Percentiles rank a stretch among this genome's conserved stretches.
Conservation (phyloP, 2,888 invertebrate genomes). For the Cataglyphis rosenhaueri region DNA sequence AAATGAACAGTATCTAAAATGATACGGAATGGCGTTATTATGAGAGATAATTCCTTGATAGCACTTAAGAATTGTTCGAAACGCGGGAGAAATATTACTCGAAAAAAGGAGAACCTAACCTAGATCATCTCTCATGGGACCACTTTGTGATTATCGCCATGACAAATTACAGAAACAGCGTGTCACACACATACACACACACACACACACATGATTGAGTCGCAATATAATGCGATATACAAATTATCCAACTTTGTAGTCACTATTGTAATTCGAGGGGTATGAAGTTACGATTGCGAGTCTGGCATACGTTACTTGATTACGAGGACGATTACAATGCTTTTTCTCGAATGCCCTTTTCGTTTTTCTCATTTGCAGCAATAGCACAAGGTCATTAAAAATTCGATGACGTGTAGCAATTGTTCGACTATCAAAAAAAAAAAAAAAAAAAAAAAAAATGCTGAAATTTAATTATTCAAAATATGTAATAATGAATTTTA, state of each 20-base stretch:
- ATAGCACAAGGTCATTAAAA: conserved; percentile 36
- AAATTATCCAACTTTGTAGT: conserved; percentile 51
- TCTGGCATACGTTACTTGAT: conserved; percentile 42
- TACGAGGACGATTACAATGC: conserved; percentile 51
- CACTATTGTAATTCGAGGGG: conserved; percentile 47
- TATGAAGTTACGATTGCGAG: conserved; percentile 43
- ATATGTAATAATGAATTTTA: not conserved
- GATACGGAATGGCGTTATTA: conserved; percentile 13
- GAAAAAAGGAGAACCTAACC: conserved; percentile 23
- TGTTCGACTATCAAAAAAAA: not conserved
- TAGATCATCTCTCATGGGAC: conserved; percentile 16
- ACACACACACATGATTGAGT: not conserved
- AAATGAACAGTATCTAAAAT: conserved; percentile 27
- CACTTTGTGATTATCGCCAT: conserved; percentile 46
- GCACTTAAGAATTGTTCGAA: conserved; percentile 22
- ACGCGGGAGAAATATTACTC: conserved; percentile 48
- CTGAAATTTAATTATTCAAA: not conserved
- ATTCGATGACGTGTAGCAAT: conserved; percentile 33
- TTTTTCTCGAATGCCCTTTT: conserved; percentile 43
- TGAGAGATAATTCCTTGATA: conserved; percentile 18
- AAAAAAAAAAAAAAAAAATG: conserved; percentile 12
- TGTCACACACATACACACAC: not conserved
- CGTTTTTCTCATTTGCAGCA: conserved; percentile 33
- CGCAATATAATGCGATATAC: conserved; percentile 46
- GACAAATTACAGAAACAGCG: conserved; percentile 52